phyloP scores from a whole-genome alignment of 2,797 vertebrate genomes.

The Hydrolagus colliei region DNA sequence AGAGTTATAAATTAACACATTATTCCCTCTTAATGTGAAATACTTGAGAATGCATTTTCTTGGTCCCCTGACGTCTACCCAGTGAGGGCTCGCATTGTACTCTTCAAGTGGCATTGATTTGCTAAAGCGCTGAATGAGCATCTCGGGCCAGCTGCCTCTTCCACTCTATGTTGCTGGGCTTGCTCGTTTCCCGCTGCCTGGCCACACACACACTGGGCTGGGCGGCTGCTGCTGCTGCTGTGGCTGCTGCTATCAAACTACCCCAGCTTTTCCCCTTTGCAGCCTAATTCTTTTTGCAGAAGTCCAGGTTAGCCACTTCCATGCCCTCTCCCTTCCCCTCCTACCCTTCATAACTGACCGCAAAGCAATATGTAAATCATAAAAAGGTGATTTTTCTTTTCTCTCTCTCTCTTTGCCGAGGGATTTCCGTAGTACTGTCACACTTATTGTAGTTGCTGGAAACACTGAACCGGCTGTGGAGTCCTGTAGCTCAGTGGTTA shows the following conservation, averaged over 20 bases:
- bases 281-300: conserved; percentile 31
- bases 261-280: conserved; percentile 46
- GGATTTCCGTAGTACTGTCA: neutral
- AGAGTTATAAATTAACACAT: conserved; percentile 98
- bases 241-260: conserved; percentile 43
- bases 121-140: conserved; percentile 98
- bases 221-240: conserved; percentile 29
- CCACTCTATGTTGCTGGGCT: conserved; percentile 58
- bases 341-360: no score
- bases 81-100: conserved; percentile 84
- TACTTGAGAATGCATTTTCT: conserved; percentile 76
- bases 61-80: conserved; percentile 75
- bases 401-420: neutral
- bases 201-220: conserved; percentile 47
- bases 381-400: neutral
- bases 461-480: neutral
- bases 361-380: neutral
- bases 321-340: no score
- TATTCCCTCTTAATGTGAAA: conserved; percentile 90
- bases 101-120: conserved; percentile 99
- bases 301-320: no score
- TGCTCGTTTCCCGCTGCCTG: conserved; percentile 41
- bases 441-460: neutral
- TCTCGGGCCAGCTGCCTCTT: conserved; percentile 78
- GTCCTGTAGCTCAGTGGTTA: no score